Base-by-base conservation (phyloP, 2,113 vertebrate genomes). In the Suricata suricatta region DNA sequence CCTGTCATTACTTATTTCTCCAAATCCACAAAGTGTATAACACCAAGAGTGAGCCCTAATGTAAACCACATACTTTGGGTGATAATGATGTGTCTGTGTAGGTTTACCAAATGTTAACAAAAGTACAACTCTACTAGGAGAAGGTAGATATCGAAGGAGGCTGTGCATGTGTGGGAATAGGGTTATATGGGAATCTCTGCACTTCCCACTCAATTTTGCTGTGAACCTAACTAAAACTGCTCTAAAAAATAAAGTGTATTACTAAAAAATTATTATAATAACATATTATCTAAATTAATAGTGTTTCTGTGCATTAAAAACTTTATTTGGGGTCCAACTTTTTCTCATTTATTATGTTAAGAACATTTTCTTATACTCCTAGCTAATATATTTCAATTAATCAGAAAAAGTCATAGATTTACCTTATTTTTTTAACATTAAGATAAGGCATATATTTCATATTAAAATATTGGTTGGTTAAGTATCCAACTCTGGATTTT, bases 341-440 rank as follows among this genome's bases (percentile, higher is more conserved):
- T 87, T 88, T 92, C 14, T 76, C 91, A 79, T 64, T 64, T 60
- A 57, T 69, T 14, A 86, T 27, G 1, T 71, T 89, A 81, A 93
- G n/a, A 92, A 90, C 2, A 94, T 35, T 93, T 72, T 80, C 25
- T 72, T 23, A 21, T 50, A 64, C 9, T 89, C 68, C 2, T 54
- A 60, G 3, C 81, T 60, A 74, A 86, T 0, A 17, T 69, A 38
- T 74, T 90, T 77, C 57, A 72, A 93, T 38, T 44, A 31, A 35
- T 52, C 47, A 87, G 15, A 66, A 96, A 93, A 57, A 50, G 4
- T 35, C 23, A n/a, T 68, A 47, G 4, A 77, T 72, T 96, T 80
- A 50, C 41, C n/a, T 88, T 90, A 86, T 71, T 95, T 92, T 92
- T 88, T 79, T 13, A 87, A 90, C 25, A 47, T 35, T 93, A 50